A percentile compares a stretch with the other conserved stretches of the same genome.
These are phyloP conservation scores for Wiebesia pumilae DNA, from an alignment of 1,140 invertebrate species.

Conservation along the genomic window DNA sequence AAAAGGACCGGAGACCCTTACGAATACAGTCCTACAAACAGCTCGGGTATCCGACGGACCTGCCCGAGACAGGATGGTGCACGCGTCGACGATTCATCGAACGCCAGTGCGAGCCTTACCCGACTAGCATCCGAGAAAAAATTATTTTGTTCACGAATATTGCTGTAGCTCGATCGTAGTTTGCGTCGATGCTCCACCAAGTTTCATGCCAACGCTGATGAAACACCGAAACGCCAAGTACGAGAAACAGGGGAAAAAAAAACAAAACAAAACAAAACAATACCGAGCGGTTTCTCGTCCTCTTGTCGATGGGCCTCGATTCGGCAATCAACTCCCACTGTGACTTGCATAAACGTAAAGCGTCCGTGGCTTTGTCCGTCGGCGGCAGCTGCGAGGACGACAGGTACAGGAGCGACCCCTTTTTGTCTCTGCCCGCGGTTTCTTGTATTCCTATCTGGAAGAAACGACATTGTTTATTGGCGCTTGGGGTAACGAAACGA, in stretches of 20 bases:
- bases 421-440: not conserved
- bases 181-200: too few relatives aligned
- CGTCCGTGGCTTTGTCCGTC: not conserved
- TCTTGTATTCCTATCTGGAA: not conserved
- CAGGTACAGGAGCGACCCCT: not conserved
- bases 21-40: too few relatives aligned
- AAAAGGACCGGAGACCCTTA: too few relatives aligned
- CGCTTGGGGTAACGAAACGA: not conserved
- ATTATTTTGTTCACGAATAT: not conserved
- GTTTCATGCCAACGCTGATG: too few relatives aligned
- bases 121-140: not conserved
- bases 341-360: not conserved
- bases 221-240: too few relatives aligned
- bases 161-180: not conserved
- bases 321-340: too few relatives aligned
- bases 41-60: too few relatives aligned
- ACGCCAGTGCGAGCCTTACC: not conserved
- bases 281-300: not conserved
- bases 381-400: not conserved
- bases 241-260: too few relatives aligned
- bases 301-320: not conserved
- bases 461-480: not conserved
- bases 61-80: too few relatives aligned
- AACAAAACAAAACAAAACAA: too few relatives aligned
- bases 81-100: not conserved